Evolutionary conservation across 2,888 invertebrate species (phyloP).

Genomic region (Andrena praecox): DNA sequence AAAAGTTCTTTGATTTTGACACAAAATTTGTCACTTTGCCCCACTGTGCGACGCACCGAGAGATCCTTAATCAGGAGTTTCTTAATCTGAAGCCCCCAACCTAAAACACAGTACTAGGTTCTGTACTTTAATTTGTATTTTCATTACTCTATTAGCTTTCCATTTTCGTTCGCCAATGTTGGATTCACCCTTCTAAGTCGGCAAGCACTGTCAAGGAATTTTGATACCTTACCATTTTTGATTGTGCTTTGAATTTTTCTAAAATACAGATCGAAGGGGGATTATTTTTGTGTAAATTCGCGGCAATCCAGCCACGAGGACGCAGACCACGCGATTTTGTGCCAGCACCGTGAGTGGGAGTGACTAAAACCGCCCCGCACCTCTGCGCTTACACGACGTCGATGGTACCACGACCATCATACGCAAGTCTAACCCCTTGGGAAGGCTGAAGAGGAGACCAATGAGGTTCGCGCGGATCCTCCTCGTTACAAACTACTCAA

Average conservation of each 20-base stretch:
- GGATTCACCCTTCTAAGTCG: neutral
- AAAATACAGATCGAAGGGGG: neutral
- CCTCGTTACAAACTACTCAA: conserved; percentile 1
- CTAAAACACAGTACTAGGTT: too few species aligned
- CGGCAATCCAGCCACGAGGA: conserved; percentile 25
- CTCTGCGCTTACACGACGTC: conserved; percentile 67
- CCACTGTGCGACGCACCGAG: neutral
- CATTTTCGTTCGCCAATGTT: too few species aligned
- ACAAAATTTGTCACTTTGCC: too few species aligned
- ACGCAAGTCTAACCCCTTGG: conserved; percentile 51
- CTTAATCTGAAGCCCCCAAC: too few species aligned
- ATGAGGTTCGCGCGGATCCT: conserved; percentile 24
- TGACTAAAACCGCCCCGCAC: conserved; percentile 79
- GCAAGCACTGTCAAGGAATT: neutral
- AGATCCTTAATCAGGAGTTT: neutral
- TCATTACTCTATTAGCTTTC: too few species aligned
- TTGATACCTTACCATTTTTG: neutral
- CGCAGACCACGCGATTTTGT: conserved; percentile 72
- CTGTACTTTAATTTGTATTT: too few species aligned
- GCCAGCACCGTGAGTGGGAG: conserved; percentile 78
- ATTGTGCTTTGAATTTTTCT: neutral
- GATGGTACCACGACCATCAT: conserved; percentile 30
- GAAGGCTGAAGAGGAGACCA: conserved; percentile 41
- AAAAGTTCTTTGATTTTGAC: too few species aligned
- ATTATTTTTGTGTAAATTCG: conserved; percentile 1